phyloP scores from a whole-genome alignment of 2,113 vertebrate genomes.

The Oxygymnocypris stewartii region DNA sequence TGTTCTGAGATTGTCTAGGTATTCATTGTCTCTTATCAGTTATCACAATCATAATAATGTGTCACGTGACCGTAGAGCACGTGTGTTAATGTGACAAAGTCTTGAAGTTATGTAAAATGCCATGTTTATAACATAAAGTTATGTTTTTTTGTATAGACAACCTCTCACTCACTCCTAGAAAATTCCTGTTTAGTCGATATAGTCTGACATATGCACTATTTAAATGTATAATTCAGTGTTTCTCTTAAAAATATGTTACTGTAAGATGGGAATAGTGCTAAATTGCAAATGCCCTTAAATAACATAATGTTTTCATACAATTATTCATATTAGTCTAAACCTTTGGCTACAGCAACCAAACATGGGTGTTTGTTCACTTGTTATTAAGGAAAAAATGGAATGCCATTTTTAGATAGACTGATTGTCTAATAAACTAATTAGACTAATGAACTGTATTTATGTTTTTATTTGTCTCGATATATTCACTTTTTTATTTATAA shows the following conservation, averaged over 20 bases:
- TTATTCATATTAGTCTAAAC: neutral
- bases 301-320: neutral
- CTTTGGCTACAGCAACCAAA: neutral
- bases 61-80: neutral
- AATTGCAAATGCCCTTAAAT: neutral
- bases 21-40: neutral
- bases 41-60: neutral
- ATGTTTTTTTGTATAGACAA: neutral
- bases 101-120: neutral
- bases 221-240: neutral
- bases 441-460: no score
- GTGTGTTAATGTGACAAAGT: neutral
- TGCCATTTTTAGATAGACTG: neutral
- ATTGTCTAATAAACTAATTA: no score
- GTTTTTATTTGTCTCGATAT: no score
- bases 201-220: neutral
- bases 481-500: neutral
- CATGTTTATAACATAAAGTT: neutral
- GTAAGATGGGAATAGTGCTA: neutral
- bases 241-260: neutral
- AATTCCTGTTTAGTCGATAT: neutral
- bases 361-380: neutral
- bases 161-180: neutral
- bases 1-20: neutral
- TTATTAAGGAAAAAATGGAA: neutral